These are phyloP conservation scores for Heteractis magnifica DNA, from an alignment of 92 coral and sea anemone genomes.

Conservation along the genomic window DNA sequence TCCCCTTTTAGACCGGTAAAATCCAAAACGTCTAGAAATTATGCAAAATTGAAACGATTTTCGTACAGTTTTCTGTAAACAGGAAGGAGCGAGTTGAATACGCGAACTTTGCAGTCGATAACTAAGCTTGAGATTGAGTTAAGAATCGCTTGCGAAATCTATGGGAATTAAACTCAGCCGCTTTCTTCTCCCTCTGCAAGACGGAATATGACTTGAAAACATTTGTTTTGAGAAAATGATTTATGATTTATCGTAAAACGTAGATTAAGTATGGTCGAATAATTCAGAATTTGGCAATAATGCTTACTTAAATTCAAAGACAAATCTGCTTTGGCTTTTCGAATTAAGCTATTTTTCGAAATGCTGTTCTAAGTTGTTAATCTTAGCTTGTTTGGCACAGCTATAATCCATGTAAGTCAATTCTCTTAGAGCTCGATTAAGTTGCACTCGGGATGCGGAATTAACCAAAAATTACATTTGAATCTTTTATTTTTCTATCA, in stretches of 20 bases:
- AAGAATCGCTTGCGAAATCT: background rate
- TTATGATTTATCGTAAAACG: background rate
- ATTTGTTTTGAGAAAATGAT: background rate
- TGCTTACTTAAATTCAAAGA: background rate
- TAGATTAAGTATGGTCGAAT: background rate
- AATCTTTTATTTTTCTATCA: no score
- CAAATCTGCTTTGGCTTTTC: background rate
- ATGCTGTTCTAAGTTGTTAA: background rate
- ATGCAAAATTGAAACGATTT: conserved; percentile 21
- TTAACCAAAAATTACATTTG: no score
- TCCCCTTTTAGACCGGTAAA: background rate
- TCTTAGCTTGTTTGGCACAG: background rate
- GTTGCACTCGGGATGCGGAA: no score
- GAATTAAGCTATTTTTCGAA: background rate
- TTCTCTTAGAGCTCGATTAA: no score
- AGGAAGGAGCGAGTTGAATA: background rate
- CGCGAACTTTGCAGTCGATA: background rate
- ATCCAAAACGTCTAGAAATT: conserved; percentile 29
- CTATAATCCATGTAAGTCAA: background rate
- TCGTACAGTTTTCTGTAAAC: background rate
- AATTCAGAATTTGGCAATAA: background rate
- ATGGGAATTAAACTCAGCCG: background rate
- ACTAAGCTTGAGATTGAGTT: background rate
- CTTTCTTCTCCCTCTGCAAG: background rate
- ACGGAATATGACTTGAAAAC: background rate